Evolutionary conservation across 2,797 vertebrate genomes (phyloP), one percentile per base, ranked within the genome.

Genomic region (Paedocypris micromegethes): DNA sequence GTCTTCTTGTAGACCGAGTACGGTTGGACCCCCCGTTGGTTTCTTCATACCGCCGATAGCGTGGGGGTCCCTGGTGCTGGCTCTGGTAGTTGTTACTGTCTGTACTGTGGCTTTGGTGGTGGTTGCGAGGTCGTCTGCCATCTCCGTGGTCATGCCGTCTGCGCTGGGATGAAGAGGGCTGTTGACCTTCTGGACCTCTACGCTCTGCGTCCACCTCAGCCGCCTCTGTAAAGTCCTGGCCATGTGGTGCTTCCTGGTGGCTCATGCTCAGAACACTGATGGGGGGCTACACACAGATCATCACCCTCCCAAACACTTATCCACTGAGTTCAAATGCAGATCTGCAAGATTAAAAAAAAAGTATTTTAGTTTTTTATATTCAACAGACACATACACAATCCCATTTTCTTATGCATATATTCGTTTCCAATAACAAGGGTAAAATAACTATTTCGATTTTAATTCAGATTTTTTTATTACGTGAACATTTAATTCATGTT

Each of bases 201-300:
- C 75, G 88, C 77, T 90, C 88, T 73, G 92, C 81, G 81, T 94
- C 91, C n/a, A 91, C 91, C 80, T 93, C 92, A 70, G 87, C 87
- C 2, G 88, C 92, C 78, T 96, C 93, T 45, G 86, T 92, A 51
- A 88, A 84, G 70, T 90, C 91, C 63, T 92, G 90, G 41, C 75
- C 83, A 65, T 84, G 85, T 72, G 93, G 89, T 54, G 82, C 85
- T 79, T 92, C 91, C 79, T 89, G 87, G 75, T 90, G 90, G 86
- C 91, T 94, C 93, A 97, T 94, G 87, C 84, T 85, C 86, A 78
- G 69, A 74, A 82, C 75, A 82, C 73, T 23, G 23, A 23, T 72
- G 73, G 47, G 69, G 77, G 73, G 57, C 88, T 89, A 91, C 56
- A 80, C 75, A 39, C 65, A 67, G 61, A 80, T 84, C 90, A 92